Percentiles rank a stretch among this genome's conserved stretches.
phyloP scores from a whole-genome alignment of 1,140 invertebrate genomes.

The Lamellibrachia luymesi region DNA sequence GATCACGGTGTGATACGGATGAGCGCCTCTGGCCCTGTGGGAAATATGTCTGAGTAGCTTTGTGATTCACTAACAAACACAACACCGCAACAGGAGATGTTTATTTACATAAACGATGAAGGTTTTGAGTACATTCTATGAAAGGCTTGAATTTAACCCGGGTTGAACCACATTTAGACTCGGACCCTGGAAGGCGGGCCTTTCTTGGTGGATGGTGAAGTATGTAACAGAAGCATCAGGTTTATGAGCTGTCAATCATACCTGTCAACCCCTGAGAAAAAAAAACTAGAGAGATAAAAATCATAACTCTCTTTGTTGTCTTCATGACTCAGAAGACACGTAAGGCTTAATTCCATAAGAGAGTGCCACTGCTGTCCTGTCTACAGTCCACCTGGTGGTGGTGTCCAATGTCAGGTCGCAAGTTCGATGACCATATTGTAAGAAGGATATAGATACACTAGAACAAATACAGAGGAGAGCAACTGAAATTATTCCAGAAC shows the following conservation, averaged over 20 bases:
- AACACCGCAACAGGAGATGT: neutral
- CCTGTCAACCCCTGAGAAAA: too few species aligned
- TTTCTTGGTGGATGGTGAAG: neutral
- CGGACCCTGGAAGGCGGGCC: neutral
- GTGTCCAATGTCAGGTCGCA: too few species aligned
- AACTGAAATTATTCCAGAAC: too few species aligned
- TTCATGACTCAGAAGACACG: too few species aligned
- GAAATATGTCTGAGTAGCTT: neutral
- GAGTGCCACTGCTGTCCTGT: too few species aligned
- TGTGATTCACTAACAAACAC: neutral
- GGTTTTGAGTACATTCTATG: neutral
- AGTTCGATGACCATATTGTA: too few species aligned
- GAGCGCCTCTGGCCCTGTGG: neutral
- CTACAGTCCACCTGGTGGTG: too few species aligned
- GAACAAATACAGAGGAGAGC: too few species aligned
- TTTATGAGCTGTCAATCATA: neutral
- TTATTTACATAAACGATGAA: constrained; percentile 6
- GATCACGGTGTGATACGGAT: neutral
- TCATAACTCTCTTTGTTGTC: too few species aligned
- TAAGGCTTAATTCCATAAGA: too few species aligned
- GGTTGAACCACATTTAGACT: neutral
- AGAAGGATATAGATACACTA: too few species aligned
- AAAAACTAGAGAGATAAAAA: too few species aligned
- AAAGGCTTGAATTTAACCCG: neutral
- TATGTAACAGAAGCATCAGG: neutral